Percentiles rank a stretch among this genome's conserved stretches.
Conservation (phyloP, 2,888 invertebrate genomes). For the Orchesella flavescens region DNA sequence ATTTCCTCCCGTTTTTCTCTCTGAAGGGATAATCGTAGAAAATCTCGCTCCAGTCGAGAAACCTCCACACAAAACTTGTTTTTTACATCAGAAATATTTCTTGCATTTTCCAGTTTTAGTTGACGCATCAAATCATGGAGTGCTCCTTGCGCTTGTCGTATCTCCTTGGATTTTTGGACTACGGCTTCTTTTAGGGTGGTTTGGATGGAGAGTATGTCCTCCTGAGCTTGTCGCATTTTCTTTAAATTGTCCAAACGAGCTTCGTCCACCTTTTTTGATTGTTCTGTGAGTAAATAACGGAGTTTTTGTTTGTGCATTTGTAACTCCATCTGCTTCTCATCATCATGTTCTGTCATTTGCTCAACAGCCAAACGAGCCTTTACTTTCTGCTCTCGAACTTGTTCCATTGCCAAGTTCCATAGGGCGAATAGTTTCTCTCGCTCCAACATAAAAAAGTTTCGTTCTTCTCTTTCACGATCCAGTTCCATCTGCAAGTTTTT, state of each 20-base stretch:
- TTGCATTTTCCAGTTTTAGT: slow-evolving; percentile 75
- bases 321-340: slow-evolving; percentile 89
- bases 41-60: slow-evolving; percentile 81
- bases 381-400: slow-evolving; percentile 83
- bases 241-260: slow-evolving; percentile 67
- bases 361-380: slow-evolving; percentile 77
- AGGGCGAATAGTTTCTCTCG: slow-evolving; percentile 94
- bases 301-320: slow-evolving; percentile 90
- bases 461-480: slow-evolving; percentile 93
- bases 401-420: slow-evolving; percentile 95
- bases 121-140: slow-evolving; percentile 64
- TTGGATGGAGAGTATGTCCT: slow-evolving; percentile 65
- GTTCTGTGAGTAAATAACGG: slow-evolving; percentile 68
- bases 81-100: slow-evolving; percentile 78
- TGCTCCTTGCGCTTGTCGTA: slow-evolving; percentile 57
- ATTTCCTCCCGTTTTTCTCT: slow-evolving; percentile 73
- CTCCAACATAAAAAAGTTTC: slow-evolving; percentile 96
- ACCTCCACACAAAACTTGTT: slow-evolving; percentile 81
- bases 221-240: slow-evolving; percentile 66
- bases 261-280: slow-evolving; percentile 64
- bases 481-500: slow-evolving; percentile 78
- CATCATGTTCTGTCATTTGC: slow-evolving; percentile 77
- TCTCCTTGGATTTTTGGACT: slow-evolving; percentile 61
- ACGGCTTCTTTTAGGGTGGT: slow-evolving; percentile 54
- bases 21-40: slow-evolving; percentile 81